Base-by-base conservation (phyloP, 2,888 invertebrate genomes). In the Drosophila subquinaria region DNA sequence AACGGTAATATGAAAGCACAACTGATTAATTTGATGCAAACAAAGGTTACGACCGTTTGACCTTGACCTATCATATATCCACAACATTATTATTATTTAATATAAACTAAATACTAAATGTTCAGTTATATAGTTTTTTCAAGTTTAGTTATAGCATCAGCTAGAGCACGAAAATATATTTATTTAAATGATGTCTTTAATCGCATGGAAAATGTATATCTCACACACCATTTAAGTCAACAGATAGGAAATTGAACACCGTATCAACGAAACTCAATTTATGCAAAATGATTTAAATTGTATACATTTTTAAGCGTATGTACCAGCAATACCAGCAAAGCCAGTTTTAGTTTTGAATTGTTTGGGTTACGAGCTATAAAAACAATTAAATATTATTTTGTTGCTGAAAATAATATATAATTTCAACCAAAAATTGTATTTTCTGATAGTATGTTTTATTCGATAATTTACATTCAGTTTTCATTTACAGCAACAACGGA, bases 1-100 rank as follows among this genome's bases (percentile, higher is more conserved):
- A 36, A 36, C 1, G n/a, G 36, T 45, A 47, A 45, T 45, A 57
- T 36, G 56, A 56, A 33, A 23, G 35, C 23, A 20, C 43, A 10
- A 10, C 23, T 35, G 36, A 45, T 45, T 56, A 36, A 35, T 35
- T 56, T 15, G 27, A 30, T 36, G 27, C 13, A 13, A 35, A 15
- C 13, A 9, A 23, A 59, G 11, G 20, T 10, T 23, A 27, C 5
- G 27, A 17, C 27, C 15, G 38, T 9, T 57, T 30, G 57, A 38
- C 47, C 47, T 59, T 48, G 38, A 48, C 9, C n/a, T 36, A 9
- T 8, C 38, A 15, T n/a, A 40, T 15, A 40, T 40, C 4, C 3
- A 4, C 36, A 36, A 5, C 3, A 53, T 53, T 45, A 11, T 4
- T 11, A 33, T 27, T 40, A 10, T n/a, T 10, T 13, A n/a, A 52